These are phyloP conservation scores for Actinostola sp. DNA, from an alignment of 92 coral and sea anemone species.

Conservation along the genomic window DNA sequence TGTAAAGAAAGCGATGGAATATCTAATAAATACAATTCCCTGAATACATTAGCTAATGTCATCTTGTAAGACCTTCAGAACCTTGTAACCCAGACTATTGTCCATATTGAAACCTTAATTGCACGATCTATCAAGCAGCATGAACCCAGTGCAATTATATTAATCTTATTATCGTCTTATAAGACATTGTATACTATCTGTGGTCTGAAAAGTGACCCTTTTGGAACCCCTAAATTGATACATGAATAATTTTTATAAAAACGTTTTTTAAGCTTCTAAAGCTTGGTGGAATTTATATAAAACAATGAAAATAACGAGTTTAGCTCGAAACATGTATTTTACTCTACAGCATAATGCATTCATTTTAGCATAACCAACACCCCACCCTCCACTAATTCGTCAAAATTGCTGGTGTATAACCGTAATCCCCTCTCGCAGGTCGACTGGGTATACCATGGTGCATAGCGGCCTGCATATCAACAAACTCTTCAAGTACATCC, in stretches of 20 bases:
- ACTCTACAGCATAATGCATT: background rate
- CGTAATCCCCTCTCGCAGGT: slow-evolving; percentile 72
- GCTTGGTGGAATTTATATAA: too few species aligned
- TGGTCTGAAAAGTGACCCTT: slow-evolving; percentile 1
- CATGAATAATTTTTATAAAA: background rate
- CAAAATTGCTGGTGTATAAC: slow-evolving; percentile 76
- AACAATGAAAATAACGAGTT: too few species aligned
- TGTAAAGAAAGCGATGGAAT: background rate
- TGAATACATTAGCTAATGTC: background rate
- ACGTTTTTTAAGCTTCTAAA: background rate
- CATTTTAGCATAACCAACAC: background rate
- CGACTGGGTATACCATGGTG: slow-evolving; percentile 83
- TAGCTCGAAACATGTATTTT: too few species aligned
- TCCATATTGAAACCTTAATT: too few species aligned
- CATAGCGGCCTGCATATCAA: slow-evolving; percentile 92
- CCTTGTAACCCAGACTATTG: too few species aligned
- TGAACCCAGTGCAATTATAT: too few species aligned
- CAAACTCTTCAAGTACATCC: slow-evolving; percentile 89
- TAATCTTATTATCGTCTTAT: too few species aligned
- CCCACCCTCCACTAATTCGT: slow-evolving; percentile 50
- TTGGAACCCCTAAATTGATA: background rate
- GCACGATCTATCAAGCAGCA: too few species aligned
- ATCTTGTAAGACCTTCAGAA: too few species aligned
- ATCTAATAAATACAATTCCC: background rate
- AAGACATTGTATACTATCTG: too few species aligned